Evolutionary conservation across 2,888 invertebrate species (phyloP).

Genomic region (Cryptocheilus praepositus): DNA sequence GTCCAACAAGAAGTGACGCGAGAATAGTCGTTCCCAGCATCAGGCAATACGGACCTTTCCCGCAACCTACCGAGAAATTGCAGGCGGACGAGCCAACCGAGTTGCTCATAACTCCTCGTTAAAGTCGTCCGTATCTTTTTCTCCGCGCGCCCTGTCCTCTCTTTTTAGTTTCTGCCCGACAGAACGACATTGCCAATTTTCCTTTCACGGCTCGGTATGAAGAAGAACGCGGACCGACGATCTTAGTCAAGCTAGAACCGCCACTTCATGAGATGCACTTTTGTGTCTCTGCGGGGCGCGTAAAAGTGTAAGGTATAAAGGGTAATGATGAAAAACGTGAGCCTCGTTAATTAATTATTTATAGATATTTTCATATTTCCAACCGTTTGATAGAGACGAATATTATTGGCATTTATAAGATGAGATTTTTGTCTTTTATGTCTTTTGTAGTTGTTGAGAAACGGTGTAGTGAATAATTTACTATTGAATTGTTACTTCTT

Average conservation of each 20-base stretch:
- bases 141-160: neutral
- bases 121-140: constrained; percentile 33
- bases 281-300: neutral
- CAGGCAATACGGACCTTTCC: constrained; percentile 14
- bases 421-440: too few relatives aligned
- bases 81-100: constrained; percentile 19
- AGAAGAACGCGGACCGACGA: neutral
- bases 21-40: constrained; percentile 22
- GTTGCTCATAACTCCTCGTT: constrained; percentile 52
- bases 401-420: too few relatives aligned
- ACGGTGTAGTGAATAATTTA: too few relatives aligned
- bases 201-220: constrained; percentile 11
- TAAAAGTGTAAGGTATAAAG: neutral
- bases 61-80: neutral
- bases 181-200: constrained; percentile 37
- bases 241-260: constrained; percentile 8
- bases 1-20: constrained; percentile 13
- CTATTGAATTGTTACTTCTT: too few relatives aligned
- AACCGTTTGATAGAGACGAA: too few relatives aligned
- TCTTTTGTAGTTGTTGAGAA: too few relatives aligned
- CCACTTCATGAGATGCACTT: constrained; percentile 29
- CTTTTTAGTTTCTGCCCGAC: constrained; percentile 1
- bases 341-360: too few relatives aligned
- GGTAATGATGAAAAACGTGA: neutral
- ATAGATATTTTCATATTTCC: too few relatives aligned